phyloP scores from a whole-genome alignment of 1,140 invertebrate species.

The Eueides isabella region DNA sequence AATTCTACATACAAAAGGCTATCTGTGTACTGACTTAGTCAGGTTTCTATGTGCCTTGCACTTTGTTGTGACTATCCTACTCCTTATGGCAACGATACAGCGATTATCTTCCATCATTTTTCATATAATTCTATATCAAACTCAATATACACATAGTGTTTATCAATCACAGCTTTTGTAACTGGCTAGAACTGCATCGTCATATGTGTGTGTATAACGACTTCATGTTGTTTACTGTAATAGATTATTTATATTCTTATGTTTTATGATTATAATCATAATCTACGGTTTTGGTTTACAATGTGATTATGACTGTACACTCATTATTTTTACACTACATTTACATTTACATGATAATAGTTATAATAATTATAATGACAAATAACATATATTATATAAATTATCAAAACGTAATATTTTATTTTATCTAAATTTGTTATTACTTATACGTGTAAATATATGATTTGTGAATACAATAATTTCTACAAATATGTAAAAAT shows the following conservation, averaged over 20 bases:
- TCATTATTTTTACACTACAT: neutral
- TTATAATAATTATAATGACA: neutral
- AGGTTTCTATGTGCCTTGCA: slow-evolving; percentile 32
- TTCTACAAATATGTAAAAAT: neutral
- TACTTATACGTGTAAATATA: neutral
- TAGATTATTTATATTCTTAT: slow-evolving; percentile 9
- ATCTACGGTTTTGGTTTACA: neutral
- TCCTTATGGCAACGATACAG: slow-evolving; percentile 18
- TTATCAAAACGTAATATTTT: neutral
- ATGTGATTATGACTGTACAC: slow-evolving; percentile 9
- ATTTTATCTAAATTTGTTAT: slow-evolving; percentile 2
- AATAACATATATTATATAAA: slow-evolving; percentile 1
- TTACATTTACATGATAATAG: neutral
- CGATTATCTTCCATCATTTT: slow-evolving; percentile 11
- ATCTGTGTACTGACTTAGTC: slow-evolving; percentile 31
- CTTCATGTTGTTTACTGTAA: slow-evolving; percentile 12
- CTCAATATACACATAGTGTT: neutral
- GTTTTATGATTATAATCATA: slow-evolving; percentile 2
- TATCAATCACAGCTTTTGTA: neutral
- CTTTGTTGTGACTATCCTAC: slow-evolving; percentile 16
- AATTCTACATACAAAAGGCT: slow-evolving; percentile 7
- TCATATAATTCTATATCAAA: slow-evolving; percentile 8
- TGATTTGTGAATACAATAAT: slow-evolving; percentile 1
- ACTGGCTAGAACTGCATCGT: slow-evolving; percentile 10
- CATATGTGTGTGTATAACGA: slow-evolving; percentile 1